Percentiles rank a stretch among this genome's conserved stretches.
Conservation (phyloP, 2,888 invertebrate species). For the Amblyjoppa fuscipennis region DNA sequence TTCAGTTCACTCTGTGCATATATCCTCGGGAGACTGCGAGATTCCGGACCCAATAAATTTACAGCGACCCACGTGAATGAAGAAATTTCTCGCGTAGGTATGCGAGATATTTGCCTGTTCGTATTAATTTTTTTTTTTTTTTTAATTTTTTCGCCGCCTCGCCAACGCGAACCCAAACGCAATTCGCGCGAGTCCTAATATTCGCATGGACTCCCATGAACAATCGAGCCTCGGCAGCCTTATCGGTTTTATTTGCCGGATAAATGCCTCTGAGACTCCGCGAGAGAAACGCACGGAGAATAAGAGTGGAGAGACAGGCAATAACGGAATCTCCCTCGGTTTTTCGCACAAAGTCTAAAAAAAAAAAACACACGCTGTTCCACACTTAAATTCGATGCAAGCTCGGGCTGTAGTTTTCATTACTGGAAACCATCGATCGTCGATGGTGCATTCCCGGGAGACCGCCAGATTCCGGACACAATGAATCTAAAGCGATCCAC, state of each 20-base stretch:
- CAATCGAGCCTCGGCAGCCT: neutral
- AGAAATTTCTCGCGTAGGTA: neutral
- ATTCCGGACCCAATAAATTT: slow-evolving; percentile 36
- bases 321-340: no score
- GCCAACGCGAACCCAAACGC: neutral
- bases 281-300: no score
- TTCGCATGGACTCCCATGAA: neutral
- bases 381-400: no score
- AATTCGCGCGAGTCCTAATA: neutral
- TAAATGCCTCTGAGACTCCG: neutral
- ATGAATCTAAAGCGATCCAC: slow-evolving; percentile 13
- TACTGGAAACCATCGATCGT: no score
- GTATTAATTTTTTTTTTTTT: neutral
- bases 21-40: slow-evolving; percentile 1
- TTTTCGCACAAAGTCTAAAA: no score
- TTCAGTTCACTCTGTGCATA: slow-evolving; percentile 5
- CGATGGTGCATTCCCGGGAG: neutral
- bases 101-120: neutral
- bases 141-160: neutral
- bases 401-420: no score
- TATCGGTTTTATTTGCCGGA: neutral
- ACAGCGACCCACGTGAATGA: slow-evolving; percentile 9
- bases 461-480: slow-evolving; percentile 16
- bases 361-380: no score
- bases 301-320: no score